Evolutionary conservation across 2,113 vertebrate genomes (phyloP).

Genomic region (Passerina amoena): DNA sequence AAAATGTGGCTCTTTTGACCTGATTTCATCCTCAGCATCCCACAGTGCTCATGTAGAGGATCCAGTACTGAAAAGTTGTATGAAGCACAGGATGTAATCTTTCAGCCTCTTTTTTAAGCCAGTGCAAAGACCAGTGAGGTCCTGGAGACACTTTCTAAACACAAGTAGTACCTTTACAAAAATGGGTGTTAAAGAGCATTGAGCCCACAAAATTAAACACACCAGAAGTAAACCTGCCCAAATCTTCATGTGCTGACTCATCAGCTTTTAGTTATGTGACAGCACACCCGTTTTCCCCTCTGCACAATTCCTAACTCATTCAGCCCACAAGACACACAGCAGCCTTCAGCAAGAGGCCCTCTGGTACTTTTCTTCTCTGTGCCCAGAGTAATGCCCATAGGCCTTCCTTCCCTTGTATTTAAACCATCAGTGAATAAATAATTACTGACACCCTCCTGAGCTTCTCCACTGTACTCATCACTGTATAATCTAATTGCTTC

Average conservation of each 20-base stretch:
- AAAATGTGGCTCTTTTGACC: neutral
- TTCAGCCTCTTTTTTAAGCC: neutral
- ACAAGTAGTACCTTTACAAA: neutral
- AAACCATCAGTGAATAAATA: neutral
- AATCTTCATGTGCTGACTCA: neutral
- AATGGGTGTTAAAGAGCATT: neutral
- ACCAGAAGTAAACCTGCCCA: neutral
- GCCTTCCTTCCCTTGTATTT: neutral
- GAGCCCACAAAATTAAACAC: neutral
- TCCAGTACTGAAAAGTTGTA: neutral
- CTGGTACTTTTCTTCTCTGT: neutral
- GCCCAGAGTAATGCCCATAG: neutral
- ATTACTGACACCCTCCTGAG: neutral
- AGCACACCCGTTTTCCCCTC: neutral
- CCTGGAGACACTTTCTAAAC: neutral
- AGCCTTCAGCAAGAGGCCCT: neutral
- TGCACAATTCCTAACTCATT: neutral
- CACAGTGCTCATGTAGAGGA: neutral
- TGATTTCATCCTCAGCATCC: neutral
- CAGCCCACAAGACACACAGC: neutral
- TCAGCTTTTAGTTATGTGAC: neutral
- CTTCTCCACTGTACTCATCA: neutral
- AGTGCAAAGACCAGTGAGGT: neutral
- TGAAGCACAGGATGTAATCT: neutral
- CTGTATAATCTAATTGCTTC: neutral